Conservation (phyloP, 2,113 vertebrate species). For the Macquaria australasica region DNA sequence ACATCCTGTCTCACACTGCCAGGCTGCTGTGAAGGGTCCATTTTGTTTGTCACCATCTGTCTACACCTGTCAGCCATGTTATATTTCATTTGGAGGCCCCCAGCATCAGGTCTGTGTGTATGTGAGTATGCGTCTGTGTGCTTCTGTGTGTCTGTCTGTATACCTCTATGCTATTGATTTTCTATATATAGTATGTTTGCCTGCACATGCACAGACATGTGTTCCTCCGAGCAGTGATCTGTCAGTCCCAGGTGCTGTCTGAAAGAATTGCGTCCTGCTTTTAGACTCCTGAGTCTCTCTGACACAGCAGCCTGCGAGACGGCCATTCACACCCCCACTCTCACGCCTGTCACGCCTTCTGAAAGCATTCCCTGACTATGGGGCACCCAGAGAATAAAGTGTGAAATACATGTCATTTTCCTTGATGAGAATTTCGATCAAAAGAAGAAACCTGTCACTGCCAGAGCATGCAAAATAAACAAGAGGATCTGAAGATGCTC, state of each 20-base stretch:
- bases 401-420: constrained; percentile 43
- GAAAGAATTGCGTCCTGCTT: constrained; percentile 32
- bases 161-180: constrained; percentile 31
- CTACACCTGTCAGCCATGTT: constrained; percentile 61
- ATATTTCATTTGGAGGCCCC: constrained; percentile 44
- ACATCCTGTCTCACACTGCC: constrained; percentile 44
- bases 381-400: constrained; percentile 6
- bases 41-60: constrained; percentile 71
- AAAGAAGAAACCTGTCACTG: constrained; percentile 2
- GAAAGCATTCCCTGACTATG: constrained; percentile 25
- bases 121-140: constrained; percentile 11
- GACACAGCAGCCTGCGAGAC: constrained; percentile 16
- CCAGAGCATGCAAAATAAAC: constrained; percentile 1
- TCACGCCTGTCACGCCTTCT: not conserved
- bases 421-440: constrained; percentile 32
- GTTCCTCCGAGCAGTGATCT: constrained; percentile 31
- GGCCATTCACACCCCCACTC: constrained; percentile 31
- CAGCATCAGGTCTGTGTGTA: constrained; percentile 12
- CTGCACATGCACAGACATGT: constrained; percentile 14
- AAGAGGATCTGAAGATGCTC: not conserved
- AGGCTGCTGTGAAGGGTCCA: constrained; percentile 50
- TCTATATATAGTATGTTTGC: not conserved
- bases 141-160: not conserved
- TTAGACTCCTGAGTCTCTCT: constrained; percentile 19
- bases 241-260: constrained; percentile 34